Base-by-base conservation (phyloP, 2,888 invertebrate species). In the Troides helena region DNA sequence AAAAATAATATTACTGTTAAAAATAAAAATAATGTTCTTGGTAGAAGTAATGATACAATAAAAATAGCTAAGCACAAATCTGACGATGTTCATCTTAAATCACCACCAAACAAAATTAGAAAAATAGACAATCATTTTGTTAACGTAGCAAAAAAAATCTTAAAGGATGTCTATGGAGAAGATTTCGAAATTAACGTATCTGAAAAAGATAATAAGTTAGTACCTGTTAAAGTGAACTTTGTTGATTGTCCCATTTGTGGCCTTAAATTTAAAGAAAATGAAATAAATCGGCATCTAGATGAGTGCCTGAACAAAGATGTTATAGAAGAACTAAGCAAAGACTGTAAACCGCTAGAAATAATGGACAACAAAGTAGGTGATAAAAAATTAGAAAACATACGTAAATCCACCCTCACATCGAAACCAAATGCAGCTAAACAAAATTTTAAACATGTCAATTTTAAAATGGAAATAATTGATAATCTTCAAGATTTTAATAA, bases 211-310 rank as follows among this genome's bases (percentile, higher is more conserved):
- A 74, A 78, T 2, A 88, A 85, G 78, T 72, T 86, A 30, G 77
- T 82, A 72, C 83, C 72, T 58, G 72, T 74, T 46, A 76, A 79
- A 58, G 56, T 67, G 14, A 71, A 80, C 25, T 73, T 81, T 71
- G 87, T 92, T 2, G 78, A 87, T 53, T 94, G 94, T 80, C 94
- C 94, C 12, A 81, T 93, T 68, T 94, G 94, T 78, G 83, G 82
- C 71, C 63, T 68, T 14, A 81, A 83, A 76, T 76, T 94, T 43
- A 76, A 75, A 58, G 79, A 76, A 71, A 75, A 75, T 62, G 75
- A 82, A 72, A 91, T 94, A 72, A 92, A 93, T 73, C 77, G 70
- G 62, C 93, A 93, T 78, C 75, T 93, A 75, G 91, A 93, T 80
- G 88, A 89, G 79, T 93, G 93, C 78, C 78, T 93, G 18, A 92